A percentile compares a stretch with the other conserved stretches of the same genome.
phyloP scores from a whole-genome alignment of 1,140 invertebrate species.

The Bombus pyrosoma region DNA sequence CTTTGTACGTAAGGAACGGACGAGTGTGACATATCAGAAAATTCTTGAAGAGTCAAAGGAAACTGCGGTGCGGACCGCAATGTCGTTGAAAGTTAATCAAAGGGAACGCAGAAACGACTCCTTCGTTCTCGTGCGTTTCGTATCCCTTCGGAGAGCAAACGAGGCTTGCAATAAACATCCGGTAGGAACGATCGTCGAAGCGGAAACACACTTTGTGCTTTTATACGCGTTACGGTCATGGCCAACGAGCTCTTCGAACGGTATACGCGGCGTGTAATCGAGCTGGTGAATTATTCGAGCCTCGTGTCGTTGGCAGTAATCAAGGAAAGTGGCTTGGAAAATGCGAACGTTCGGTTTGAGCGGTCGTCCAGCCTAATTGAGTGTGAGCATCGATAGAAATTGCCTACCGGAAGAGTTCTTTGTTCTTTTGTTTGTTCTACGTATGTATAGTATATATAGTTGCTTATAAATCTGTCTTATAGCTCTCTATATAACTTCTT shows the following conservation, averaged over 20 bases:
- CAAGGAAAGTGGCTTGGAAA: slow-evolving; percentile 20
- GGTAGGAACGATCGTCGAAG: neutral
- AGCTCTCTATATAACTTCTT: no score
- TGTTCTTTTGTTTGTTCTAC: no score
- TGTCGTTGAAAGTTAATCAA: slow-evolving; percentile 33
- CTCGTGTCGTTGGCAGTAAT: neutral
- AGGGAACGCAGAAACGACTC: neutral
- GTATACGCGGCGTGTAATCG: neutral
- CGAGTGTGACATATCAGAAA: neutral
- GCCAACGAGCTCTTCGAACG: neutral
- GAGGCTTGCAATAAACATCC: slow-evolving; percentile 17
- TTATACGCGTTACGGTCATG: neutral
- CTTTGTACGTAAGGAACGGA: neutral
- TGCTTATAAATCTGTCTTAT: no score
- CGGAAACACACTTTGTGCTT: neutral
- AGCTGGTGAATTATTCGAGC: slow-evolving; percentile 22
- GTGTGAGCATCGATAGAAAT: neutral
- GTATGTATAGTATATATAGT: neutral
- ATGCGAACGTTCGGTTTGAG: neutral
- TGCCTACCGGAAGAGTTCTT: neutral
- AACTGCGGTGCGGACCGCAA: neutral
- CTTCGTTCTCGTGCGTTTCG: neutral
- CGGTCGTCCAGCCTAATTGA: neutral
- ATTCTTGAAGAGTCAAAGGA: neutral
- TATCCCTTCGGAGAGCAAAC: neutral